Evolutionary conservation across 1,140 invertebrate species (phyloP).

Genomic region (Amyelois transitella): DNA sequence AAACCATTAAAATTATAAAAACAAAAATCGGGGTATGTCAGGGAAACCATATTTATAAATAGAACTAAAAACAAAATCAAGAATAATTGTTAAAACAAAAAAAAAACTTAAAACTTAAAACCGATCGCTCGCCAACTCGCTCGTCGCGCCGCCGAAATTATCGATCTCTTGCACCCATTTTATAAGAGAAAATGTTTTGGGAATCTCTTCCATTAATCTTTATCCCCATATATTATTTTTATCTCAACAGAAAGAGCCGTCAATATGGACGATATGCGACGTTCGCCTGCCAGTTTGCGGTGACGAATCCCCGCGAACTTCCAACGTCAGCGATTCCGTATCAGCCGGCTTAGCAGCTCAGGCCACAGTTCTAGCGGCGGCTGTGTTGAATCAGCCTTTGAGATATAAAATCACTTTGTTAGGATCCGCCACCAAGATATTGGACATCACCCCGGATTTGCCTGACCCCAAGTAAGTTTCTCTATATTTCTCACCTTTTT

Average conservation of each 20-base stretch:
- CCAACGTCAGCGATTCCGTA: constrained; percentile 44
- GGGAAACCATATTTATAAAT: too few species aligned
- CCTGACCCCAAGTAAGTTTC: constrained; percentile 56
- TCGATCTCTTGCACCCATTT: too few species aligned
- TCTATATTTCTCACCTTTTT: too few species aligned
- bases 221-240: not conserved
- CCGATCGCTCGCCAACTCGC: too few species aligned
- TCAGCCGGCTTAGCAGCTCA: constrained; percentile 56
- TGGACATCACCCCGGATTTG: constrained; percentile 52
- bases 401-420: constrained; percentile 53
- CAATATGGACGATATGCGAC: constrained; percentile 47
- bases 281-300: constrained; percentile 56
- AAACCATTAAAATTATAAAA: too few species aligned
- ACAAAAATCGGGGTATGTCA: too few species aligned
- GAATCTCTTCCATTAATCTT: too few species aligned
- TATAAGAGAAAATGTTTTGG: too few species aligned
- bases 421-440: constrained; percentile 59
- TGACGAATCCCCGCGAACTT: constrained; percentile 36
- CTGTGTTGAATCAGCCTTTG: constrained; percentile 50
- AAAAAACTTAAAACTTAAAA: too few species aligned
- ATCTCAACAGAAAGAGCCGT: constrained; percentile 32
- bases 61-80: too few species aligned
- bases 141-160: too few species aligned
- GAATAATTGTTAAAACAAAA: too few species aligned
- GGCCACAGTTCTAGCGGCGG: constrained; percentile 41